These are phyloP conservation scores for Amorpha juglandis DNA, from an alignment of 2,888 invertebrate species.

Conservation along the genomic window DNA sequence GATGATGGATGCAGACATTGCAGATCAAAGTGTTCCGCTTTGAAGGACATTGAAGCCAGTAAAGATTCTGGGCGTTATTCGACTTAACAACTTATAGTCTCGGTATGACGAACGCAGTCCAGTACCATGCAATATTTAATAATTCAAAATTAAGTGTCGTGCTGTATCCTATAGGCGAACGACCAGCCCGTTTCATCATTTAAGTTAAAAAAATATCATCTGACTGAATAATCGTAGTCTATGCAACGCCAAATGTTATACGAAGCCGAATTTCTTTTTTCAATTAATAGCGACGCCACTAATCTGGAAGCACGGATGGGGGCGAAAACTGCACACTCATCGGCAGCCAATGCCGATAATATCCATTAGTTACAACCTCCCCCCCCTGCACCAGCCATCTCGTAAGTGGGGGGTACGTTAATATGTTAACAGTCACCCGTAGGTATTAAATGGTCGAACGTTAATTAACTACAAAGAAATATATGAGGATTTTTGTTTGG, in stretches of 20 bases:
- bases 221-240: not conserved
- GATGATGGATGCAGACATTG: too few relatives aligned
- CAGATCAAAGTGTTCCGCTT: too few relatives aligned
- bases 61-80: too few relatives aligned
- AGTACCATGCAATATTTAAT: too few relatives aligned
- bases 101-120: too few relatives aligned
- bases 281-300: slow-evolving; percentile 7
- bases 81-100: too few relatives aligned
- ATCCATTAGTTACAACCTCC: slow-evolving; percentile 52
- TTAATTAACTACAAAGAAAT: slow-evolving; percentile 6
- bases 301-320: slow-evolving; percentile 37
- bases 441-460: slow-evolving; percentile 40
- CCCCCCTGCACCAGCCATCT: not conserved
- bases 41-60: too few relatives aligned
- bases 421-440: slow-evolving; percentile 50
- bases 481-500: not conserved
- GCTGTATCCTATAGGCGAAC: too few relatives aligned
- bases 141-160: too few relatives aligned
- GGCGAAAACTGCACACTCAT: slow-evolving; percentile 63
- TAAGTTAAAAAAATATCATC: too few relatives aligned
- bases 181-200: too few relatives aligned
- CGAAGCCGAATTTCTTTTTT: not conserved
- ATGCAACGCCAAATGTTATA: not conserved
- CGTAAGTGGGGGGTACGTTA: slow-evolving; percentile 28
- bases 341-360: slow-evolving; percentile 58